These are phyloP conservation scores for Bovichtus variegatus DNA, from an alignment of 2,797 vertebrate species.

Conservation along the genomic window DNA sequence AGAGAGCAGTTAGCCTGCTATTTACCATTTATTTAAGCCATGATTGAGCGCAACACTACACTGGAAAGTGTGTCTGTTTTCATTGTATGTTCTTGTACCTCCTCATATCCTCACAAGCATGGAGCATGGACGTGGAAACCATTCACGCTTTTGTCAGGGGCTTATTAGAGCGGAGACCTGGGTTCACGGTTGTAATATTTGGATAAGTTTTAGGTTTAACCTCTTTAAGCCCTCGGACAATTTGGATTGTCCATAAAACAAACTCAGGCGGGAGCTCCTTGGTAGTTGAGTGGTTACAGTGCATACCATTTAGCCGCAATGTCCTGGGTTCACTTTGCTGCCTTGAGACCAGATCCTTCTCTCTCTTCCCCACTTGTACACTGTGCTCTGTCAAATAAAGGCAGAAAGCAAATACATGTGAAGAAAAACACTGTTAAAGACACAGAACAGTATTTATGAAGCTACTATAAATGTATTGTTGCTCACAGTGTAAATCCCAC, in stretches of 20 bases:
- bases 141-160: not conserved
- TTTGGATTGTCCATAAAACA: not conserved
- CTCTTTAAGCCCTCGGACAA: not conserved
- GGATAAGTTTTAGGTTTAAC: not conserved
- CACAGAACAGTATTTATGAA: not conserved
- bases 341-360: no score
- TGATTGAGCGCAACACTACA: constrained; percentile 46
- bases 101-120: constrained; percentile 1
- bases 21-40: constrained; percentile 64
- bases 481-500: not conserved
- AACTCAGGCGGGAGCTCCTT: no score
- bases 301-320: no score
- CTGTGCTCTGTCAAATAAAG: no score
- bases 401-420: no score
- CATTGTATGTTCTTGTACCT: constrained; percentile 26
- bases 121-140: not conserved
- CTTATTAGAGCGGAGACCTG: not conserved
- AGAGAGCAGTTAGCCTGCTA: constrained; percentile 58
- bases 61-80: constrained; percentile 54
- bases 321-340: no score
- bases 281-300: no score
- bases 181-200: not conserved
- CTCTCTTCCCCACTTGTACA: no score
- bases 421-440: not conserved
- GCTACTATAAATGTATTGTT: not conserved